Evolutionary conservation across 2,797 vertebrate genomes (phyloP), one percentile per base, ranked within the genome.

Genomic region (Harpagifer antarcticus): DNA sequence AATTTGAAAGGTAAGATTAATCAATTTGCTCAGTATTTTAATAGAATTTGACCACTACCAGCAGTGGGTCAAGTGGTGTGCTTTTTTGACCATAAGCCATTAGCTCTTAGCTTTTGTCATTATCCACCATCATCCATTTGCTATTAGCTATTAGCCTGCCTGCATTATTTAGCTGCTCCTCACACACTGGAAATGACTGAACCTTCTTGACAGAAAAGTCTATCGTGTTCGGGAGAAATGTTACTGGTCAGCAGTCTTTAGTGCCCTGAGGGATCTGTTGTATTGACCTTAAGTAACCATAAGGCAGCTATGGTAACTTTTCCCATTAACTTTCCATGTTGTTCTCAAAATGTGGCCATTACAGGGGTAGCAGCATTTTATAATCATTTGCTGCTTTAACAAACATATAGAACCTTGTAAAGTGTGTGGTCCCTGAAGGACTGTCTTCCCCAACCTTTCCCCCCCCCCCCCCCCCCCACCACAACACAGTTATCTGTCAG

Each of bases 131-230:
- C 55, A 72, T 74, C 86, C 87, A 90, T 87, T 89, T 84, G 72
- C 69, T 74, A 57, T 49, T 47, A 68, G 78, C 79, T 84, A 73
- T 88, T 83, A 87, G 55, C 53, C 78, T 62, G 58, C 48, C 69
- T 93, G 87, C 91, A 92, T 91, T 90, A 91, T 93, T 91, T 83
- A 92, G 75, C 81, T 85, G 74, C 66, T 74, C 44, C 42, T 76
- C 57, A 53, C 52, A 75, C 53, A 42, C 12, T 69, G 69, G 31
- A 86, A 83, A 76, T 71, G 69, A 82, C 52, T 79, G 52, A 82
- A 66, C 33, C 45, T 66, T 76, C 44, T 40, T 50, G 56, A 50
- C 49, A 76, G 53, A 47, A 59, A 61, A 53, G 55, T 64, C 73
- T 15, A 27, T 68, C 60, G 17, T 62, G 33, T 54, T 43, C 0